Evolutionary conservation across 1,140 invertebrate genomes (phyloP), one percentile per base, ranked within the genome.

Genomic region (Eupristina koningsbergeri): DNA sequence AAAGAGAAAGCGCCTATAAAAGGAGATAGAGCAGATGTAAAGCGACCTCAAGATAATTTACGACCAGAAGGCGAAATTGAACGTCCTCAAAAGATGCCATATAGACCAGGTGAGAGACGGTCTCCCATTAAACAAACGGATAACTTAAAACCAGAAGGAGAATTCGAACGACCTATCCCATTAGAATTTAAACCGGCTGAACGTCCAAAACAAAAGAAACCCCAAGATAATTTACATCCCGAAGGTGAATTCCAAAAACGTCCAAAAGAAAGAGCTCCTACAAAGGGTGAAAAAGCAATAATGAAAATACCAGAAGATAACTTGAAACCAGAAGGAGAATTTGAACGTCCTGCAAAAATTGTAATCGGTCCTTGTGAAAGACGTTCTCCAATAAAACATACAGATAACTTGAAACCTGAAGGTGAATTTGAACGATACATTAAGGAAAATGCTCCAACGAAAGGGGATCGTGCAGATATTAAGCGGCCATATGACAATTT

Each of bases 381-480:
- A 85, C 92, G 93, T 0, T 88, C 91, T n/a, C 71, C 86, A 11
- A 90, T 86, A 34, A 93, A 92, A 86, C 95, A 92, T 3, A 91
- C 93, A 86, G 94, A 96, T 89, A 95, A 95, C 87, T 89, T 87
- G 95, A 89, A 89, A 83, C 89, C 92, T 0, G 94, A 94, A 80
- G 83, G 83, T 19, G 82, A 78, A 8, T 84, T 84, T 22, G 83
- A 84, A 36, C 50, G n/a, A 93, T n/a, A n/a, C n/a, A n/a, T 90
- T 0, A 88, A 85, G 34, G 85, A 89, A 34, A 86, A 89, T n/a
- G 90, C 88, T 15, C 89, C 90, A 0, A 91, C 89, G 77, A 92
- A 89, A 80, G 93, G 92, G 11, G 92, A 93, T 63, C 88, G 93
- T 67, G 87, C 90, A 0, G 86, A 87, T 6, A 88, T 90, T n/a